These are phyloP conservation scores for Phaenicophaeus curvirostris DNA, from an alignment of 2,797 vertebrate species.

Conservation along the genomic window DNA sequence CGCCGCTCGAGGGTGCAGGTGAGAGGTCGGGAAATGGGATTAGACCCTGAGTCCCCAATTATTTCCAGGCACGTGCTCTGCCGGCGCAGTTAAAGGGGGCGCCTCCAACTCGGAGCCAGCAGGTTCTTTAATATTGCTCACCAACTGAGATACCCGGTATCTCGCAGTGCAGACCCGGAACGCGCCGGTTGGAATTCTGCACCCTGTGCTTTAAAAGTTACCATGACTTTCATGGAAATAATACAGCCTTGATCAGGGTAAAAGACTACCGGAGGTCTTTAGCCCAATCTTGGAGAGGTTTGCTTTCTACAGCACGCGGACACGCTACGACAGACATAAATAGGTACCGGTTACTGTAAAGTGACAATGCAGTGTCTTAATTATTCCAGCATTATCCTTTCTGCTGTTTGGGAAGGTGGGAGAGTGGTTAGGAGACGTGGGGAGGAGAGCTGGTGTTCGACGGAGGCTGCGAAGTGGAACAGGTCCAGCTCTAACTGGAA, in stretches of 20 bases:
- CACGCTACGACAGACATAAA: neutral
- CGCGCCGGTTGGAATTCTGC: neutral
- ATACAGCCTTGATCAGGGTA: conserved; percentile 56
- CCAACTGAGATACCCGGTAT: neutral
- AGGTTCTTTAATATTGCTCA: neutral
- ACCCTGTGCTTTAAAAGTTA: conserved; percentile 31
- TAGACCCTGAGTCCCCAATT: conserved; percentile 25
- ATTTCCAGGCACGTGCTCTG: conserved; percentile 50
- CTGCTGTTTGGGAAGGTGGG: neutral
- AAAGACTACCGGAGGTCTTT: conserved; percentile 53
- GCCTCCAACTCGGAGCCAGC: neutral
- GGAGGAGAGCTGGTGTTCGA: neutral
- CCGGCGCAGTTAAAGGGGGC: neutral
- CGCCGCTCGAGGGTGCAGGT: neutral
- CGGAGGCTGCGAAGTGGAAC: neutral
- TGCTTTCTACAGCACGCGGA: conserved; percentile 1
- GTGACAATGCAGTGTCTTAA: conserved; percentile 54
- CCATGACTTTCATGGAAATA: conserved; percentile 61
- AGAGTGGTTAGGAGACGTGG: neutral
- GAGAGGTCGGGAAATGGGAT: neutral
- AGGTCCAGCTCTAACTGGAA: neutral
- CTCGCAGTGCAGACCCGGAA: neutral
- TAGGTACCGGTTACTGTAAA: neutral
- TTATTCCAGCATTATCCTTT: neutral
- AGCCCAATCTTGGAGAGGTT: conserved; percentile 49